phyloP scores from a whole-genome alignment of 2,113 vertebrate species.

The Podilymbus podiceps region DNA sequence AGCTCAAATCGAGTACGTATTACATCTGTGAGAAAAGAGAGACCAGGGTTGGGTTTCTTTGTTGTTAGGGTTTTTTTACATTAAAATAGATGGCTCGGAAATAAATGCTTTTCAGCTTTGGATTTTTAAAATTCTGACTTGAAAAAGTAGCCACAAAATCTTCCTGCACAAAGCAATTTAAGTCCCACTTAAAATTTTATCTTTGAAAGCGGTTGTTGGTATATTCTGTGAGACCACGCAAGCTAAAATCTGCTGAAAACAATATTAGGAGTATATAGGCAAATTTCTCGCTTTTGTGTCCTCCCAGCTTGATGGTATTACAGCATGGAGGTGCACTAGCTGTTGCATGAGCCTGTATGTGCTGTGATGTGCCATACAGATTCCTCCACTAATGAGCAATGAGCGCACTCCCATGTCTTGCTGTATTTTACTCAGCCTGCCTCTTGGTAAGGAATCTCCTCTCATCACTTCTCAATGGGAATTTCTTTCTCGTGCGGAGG shows the following conservation, averaged over 20 bases:
- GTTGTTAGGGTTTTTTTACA: not conserved
- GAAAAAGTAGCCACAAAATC: not conserved
- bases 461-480: not conserved
- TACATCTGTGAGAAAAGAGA: not conserved
- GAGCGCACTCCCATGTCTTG: not conserved
- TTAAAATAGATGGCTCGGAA: not conserved
- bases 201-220: not conserved
- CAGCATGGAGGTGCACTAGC: not conserved
- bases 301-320: not conserved
- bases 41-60: not conserved
- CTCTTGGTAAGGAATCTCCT: not conserved
- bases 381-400: constrained; percentile 26
- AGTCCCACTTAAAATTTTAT: not conserved
- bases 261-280: constrained; percentile 6
- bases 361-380: not conserved
- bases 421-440: not conserved
- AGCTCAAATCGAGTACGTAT: not conserved
- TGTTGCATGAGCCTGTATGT: not conserved
- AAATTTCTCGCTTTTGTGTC: not conserved
- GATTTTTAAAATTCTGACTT: not conserved
- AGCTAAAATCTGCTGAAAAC: constrained; percentile 40
- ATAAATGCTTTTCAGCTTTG: not conserved
- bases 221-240: not conserved
- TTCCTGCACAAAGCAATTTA: not conserved
- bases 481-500: not conserved